Evolutionary conservation across 53 echinoderm and acorn worm genomes (phyloP), one percentile per base, ranked within the genome.

Genomic region (Apostichopus leukothele): DNA sequence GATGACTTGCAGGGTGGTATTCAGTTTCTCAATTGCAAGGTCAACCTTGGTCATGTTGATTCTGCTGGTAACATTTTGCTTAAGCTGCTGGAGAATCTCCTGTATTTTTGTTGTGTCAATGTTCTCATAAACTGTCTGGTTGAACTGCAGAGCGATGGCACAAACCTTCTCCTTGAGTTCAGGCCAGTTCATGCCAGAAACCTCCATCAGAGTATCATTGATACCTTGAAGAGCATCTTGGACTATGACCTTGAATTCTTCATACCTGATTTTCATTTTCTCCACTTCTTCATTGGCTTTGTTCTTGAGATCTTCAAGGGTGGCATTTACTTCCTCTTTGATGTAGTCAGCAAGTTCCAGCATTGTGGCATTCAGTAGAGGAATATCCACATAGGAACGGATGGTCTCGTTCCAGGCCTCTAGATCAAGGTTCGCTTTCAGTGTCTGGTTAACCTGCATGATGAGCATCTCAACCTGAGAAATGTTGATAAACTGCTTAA

Each of bases 361-460:
- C 18, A 92, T 16, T 60, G 90, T 86, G 13, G 51, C 90, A 52
- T 92, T 90, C 76, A 92, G 86, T 13, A 90, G 73, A 81, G 89
- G 87, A 13, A 92, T 75, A 14, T 92, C 86, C 60, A 92, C 87
- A 22, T 79, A 87, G 50, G 89, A 60, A 51, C 86, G 90, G 13
- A 92, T 66, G 66, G 90, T 92, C 18, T 89, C 74, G 71, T 92
- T 92, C 90, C 87, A 90, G 12, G 52, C 90, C 20, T 75, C 76
- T 0, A 90, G 22, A 75, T 87, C 55, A 53, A 87, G 74, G 75
- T 19, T 75, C 74, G n/a, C 9, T 55, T 18, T 87, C 51, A 75
- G 51, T 73, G 88, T 87, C n/a, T 75, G 19, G 88, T 87, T 87
- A 11, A 75, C 57, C 6, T 51, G 74, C 18, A 51, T 60, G 21